Evolutionary conservation across 1,140 invertebrate species (phyloP).

Genomic region (Apis dorsata): DNA sequence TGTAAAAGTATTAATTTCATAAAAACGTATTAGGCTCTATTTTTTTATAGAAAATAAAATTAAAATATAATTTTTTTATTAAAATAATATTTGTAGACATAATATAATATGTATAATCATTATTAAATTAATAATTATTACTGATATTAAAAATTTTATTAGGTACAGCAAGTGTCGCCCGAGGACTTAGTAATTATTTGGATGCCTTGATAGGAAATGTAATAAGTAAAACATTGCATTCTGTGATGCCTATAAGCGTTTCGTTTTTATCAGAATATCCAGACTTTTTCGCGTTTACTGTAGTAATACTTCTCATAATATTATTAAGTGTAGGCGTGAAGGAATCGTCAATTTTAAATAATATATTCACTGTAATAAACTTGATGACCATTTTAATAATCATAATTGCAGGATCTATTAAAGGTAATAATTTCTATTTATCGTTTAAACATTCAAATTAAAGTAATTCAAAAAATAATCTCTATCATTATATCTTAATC

Average conservation of each 20-base stretch:
- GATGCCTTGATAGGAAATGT: constrained; percentile 89
- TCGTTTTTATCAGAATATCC: constrained; percentile 89
- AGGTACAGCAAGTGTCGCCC: constrained; percentile 94
- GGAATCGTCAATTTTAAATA: constrained; percentile 94
- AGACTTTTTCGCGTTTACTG: constrained; percentile 88
- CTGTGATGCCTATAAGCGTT: constrained; percentile 86
- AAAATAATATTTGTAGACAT: neutral
- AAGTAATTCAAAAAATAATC: neutral
- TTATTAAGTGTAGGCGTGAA: constrained; percentile 91
- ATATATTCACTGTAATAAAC: constrained; percentile 94
- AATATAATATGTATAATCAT: neutral
- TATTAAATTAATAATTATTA: neutral
- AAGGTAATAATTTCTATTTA: constrained; percentile 79
- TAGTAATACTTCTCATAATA: constrained; percentile 84
- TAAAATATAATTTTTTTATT: neutral
- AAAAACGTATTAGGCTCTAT: neutral
- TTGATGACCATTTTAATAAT: constrained; percentile 91
- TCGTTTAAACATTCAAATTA: neutral
- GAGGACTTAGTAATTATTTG: constrained; percentile 93
- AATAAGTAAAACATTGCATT: constrained; percentile 86
- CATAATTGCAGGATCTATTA: constrained; percentile 89
- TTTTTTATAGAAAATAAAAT: neutral
- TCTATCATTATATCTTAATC: neutral
- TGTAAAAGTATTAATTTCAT: neutral
- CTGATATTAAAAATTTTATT: constrained; percentile 36